A percentile compares a stretch with the other conserved stretches of the same genome.
Evolutionary conservation across 2,113 vertebrate genomes (phyloP).

Genomic region (Pica pica): DNA sequence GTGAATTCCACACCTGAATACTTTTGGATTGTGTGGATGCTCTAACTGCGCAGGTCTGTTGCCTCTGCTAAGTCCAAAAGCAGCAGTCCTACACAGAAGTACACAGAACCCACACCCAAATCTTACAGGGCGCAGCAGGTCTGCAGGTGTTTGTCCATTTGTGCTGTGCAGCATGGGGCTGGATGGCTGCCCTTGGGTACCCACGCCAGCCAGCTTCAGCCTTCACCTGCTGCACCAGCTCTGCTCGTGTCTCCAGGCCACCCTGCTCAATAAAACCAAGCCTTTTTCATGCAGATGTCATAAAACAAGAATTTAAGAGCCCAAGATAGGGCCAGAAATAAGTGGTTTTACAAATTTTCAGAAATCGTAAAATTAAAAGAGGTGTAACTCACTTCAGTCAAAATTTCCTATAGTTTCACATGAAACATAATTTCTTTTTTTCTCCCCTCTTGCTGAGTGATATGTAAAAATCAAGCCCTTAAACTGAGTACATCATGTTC

Average conservation of each 20-base stretch:
- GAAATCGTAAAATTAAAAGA: background rate
- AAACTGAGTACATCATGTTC: background rate
- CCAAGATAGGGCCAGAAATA: background rate
- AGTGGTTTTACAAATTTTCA: background rate
- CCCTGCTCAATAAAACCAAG: background rate
- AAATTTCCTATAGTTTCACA: background rate
- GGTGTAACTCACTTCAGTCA: background rate
- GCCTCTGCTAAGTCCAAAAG: background rate
- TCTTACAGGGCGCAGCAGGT: background rate
- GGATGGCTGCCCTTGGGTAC: background rate
- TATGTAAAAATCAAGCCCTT: background rate
- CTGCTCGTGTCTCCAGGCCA: background rate
- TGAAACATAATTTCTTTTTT: background rate
- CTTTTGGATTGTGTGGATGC: background rate
- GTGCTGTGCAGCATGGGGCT: accelerated
- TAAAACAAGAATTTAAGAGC: background rate
- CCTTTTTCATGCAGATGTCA: background rate
- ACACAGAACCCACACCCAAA: background rate
- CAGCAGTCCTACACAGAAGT: background rate
- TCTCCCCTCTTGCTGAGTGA: background rate
- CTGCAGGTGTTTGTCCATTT: background rate
- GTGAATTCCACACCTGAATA: background rate
- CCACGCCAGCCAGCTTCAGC: accelerated
- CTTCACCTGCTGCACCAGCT: background rate
- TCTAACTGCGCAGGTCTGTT: background rate